phyloP scores from a whole-genome alignment of 2,113 vertebrate species.

The Cervus canadensis region DNA sequence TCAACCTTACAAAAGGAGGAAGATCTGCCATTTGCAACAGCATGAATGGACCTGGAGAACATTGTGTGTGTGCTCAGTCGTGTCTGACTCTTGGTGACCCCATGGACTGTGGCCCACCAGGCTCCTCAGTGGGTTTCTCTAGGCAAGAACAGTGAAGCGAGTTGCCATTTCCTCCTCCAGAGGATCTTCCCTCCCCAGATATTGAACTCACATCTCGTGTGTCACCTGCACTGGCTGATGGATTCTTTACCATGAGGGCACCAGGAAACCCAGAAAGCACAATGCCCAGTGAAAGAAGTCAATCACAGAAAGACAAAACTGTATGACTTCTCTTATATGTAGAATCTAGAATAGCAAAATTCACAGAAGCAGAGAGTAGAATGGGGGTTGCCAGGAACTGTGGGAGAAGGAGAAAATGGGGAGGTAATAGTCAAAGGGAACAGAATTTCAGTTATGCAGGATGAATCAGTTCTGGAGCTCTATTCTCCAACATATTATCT shows the following conservation, averaged over 20 bases:
- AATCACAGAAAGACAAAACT: background rate
- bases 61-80: fast-evolving
- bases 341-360: background rate
- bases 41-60: background rate
- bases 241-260: background rate
- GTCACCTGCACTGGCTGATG: background rate
- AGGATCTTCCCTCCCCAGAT: background rate
- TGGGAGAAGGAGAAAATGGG: background rate
- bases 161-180: background rate
- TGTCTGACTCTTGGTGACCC: fast-evolving
- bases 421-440: background rate
- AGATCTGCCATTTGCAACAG: background rate
- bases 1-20: background rate
- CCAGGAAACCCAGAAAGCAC: background rate
- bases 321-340: background rate
- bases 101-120: background rate
- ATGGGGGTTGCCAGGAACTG: background rate
- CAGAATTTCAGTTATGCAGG: background rate
- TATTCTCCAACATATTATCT: background rate
- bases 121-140: background rate
- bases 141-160: background rate
- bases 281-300: background rate
- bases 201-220: background rate
- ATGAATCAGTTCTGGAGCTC: background rate
- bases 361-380: background rate